Conservation (phyloP, 2,113 vertebrate genomes). For the Neoarius graeffei region DNA sequence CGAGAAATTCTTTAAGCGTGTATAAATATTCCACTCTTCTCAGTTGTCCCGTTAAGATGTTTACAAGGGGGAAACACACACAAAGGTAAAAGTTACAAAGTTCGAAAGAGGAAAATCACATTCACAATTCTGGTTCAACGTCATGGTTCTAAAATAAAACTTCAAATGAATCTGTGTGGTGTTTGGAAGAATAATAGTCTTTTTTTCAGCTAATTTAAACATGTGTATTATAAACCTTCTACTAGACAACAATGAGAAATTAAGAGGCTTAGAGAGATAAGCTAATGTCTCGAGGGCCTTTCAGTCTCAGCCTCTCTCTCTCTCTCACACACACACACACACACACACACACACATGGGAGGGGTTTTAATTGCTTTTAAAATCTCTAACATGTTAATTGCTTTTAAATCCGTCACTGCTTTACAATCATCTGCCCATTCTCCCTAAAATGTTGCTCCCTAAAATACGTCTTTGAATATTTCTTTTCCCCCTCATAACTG, state of each 20-base stretch:
- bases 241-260: not conserved
- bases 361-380: conserved; percentile 1
- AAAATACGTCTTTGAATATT: not conserved
- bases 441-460: not conserved
- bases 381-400: conserved; percentile 16
- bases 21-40: not conserved
- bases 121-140: not conserved
- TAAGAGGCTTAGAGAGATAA: conserved; percentile 24
- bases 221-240: not conserved
- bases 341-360: not conserved
- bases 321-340: not conserved
- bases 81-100: not conserved
- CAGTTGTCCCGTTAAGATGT: not conserved
- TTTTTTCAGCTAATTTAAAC: not conserved
- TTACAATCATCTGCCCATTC: conserved; percentile 42
- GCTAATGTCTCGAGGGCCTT: not conserved
- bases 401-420: conserved; percentile 18
- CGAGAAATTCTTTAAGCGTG: not conserved
- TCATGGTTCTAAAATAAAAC: not conserved
- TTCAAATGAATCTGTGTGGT: not conserved
- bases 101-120: not conserved
- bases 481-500: conserved; percentile 1
- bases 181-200: not conserved
- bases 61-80: not conserved
- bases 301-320: not conserved